Percentiles rank a stretch among this genome's conserved stretches.
Evolutionary conservation across 2,888 invertebrate genomes (phyloP).

Genomic region (Macrosiphum euphorbiae): DNA sequence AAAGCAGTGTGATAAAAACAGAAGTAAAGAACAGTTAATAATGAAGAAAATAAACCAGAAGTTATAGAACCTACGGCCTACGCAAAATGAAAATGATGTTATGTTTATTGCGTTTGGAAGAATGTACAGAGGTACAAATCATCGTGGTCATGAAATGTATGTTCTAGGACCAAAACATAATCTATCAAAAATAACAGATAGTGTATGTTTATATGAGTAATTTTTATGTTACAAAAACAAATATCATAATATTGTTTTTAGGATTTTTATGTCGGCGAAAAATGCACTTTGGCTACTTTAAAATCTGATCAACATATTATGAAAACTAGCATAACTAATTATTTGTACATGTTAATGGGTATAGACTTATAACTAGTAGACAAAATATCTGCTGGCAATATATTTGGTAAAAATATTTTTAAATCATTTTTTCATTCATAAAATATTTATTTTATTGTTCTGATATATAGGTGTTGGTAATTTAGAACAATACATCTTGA

Average conservation of each 20-base stretch:
- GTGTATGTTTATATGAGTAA: conserved; percentile 65
- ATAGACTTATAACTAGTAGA: conserved; percentile 86
- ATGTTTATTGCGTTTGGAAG: conserved; percentile 92
- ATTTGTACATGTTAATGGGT: conserved; percentile 93
- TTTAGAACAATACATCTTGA: conserved; percentile 85
- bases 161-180: conserved; percentile 91
- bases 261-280: conserved; percentile 68
- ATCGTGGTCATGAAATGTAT: conserved; percentile 81
- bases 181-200: conserved; percentile 75
- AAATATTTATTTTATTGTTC: not conserved
- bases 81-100: conserved; percentile 71
- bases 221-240: not conserved
- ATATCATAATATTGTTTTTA: conserved; percentile 26
- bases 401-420: conserved; percentile 75
- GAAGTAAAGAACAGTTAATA: conserved; percentile 1
- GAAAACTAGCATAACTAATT: conserved; percentile 77
- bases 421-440: conserved; percentile 48
- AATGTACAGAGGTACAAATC: conserved; percentile 89
- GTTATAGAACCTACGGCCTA: conserved; percentile 62
- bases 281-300: conserved; percentile 75
- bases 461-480: conserved; percentile 81
- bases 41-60: conserved; percentile 27
- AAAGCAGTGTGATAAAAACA: conserved; percentile 9
- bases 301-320: conserved; percentile 78
- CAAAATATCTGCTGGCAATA: conserved; percentile 89